Evolutionary conservation across 2,113 vertebrate species (phyloP), one percentile per base, ranked within the genome.

Genomic region (Leiothrix lutea): DNA sequence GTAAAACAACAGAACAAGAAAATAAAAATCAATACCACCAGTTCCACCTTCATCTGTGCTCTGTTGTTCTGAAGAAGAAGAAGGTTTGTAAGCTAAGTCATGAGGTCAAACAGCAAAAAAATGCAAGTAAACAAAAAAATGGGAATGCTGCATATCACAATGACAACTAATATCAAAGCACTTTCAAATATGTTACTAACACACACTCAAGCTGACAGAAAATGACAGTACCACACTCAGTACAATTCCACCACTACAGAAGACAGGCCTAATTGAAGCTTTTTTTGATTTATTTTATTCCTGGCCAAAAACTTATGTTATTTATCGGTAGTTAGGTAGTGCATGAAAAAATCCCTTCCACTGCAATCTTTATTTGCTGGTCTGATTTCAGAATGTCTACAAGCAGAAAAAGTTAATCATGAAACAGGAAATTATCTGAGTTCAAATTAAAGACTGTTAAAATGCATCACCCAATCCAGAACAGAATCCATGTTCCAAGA

Each of bases 21-120:
- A 78, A 57, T 66, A 67, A 54, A 94, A 69, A 90, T 90, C 45
- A 95, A 83, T 98, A 97, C 93, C 97, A 98, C 97, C 96, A 98
- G 96, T 89, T 98, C 97, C 98, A 99, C 98, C 98, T 99, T 98
- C 98, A 98, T 95, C 97, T 94, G 96, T 87, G 88, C 95, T 97
- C 88, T 97, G 97, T 69, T 98, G 98, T 85, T 98, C 99, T 98
- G 98, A 95, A 97, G 98, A 98, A 92, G 97, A 98, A 96, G 98
- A 97, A 96, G 97, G 95, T 86, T 97, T 89, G 88, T 95, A 96
- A 97, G 97, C 95, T 97, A 98, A 98, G 97, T 98, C 98, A 98
- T 47, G 86, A 97, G 95, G 97, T 92, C 94, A 53, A 94, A 97
- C 22, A 96, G 77, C 90, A 93, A 98, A 98, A 57, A 60, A 95